phyloP scores from a whole-genome alignment of 2,797 vertebrate species.

The Carcharodon carcharias region DNA sequence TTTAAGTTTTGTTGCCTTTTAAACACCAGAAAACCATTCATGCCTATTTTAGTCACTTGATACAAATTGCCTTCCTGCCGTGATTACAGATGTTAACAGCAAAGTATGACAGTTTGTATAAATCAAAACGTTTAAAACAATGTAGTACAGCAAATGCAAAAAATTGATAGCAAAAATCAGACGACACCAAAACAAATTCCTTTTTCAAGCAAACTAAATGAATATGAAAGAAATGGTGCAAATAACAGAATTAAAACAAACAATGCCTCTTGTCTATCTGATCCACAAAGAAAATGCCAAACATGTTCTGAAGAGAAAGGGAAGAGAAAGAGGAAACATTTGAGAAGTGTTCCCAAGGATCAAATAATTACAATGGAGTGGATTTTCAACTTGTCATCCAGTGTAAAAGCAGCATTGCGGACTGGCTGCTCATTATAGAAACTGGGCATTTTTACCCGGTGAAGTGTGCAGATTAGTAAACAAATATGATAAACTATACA shows the following conservation, averaged over 20 bases:
- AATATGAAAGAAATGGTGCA: neutral
- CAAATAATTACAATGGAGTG: neutral
- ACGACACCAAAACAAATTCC: neutral
- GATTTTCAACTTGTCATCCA: neutral
- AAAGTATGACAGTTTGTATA: neutral
- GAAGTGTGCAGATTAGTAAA: neutral
- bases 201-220: neutral
- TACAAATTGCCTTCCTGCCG: neutral
- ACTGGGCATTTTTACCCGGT: neutral
- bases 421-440: neutral
- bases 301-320: neutral
- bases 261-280: neutral
- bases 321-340: neutral
- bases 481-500: neutral
- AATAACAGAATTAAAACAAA: constrained; percentile 24
- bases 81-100: neutral
- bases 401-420: neutral
- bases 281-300: neutral
- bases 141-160: neutral
- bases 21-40: neutral
- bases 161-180: constrained; percentile 7
- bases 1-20: neutral
- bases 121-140: neutral
- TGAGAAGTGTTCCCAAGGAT: neutral
- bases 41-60: neutral